Evolutionary conservation across 2,888 invertebrate species (phyloP).

Genomic region (Mallateleia sp.): DNA sequence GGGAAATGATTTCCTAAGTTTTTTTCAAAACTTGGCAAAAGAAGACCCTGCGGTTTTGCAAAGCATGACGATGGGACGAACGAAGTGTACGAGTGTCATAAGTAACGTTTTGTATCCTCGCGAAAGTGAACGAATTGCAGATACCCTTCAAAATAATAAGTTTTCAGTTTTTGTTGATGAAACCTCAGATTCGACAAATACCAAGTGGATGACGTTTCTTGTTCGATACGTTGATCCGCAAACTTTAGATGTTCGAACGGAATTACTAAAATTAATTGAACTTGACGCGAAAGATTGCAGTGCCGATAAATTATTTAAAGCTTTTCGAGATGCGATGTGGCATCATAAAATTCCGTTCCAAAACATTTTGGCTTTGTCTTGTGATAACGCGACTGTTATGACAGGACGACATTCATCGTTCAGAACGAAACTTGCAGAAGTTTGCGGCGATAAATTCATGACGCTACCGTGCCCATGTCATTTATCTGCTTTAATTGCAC

Average conservation of each 20-base stretch:
- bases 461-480: slow-evolving; percentile 37
- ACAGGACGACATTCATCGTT: slow-evolving; percentile 49
- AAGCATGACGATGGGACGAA: not conserved
- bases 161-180: slow-evolving; percentile 57
- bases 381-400: slow-evolving; percentile 50
- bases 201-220: slow-evolving; percentile 49
- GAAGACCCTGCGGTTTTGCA: not conserved
- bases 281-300: slow-evolving; percentile 33
- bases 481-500: slow-evolving; percentile 64
- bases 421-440: slow-evolving; percentile 38
- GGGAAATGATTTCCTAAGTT: too few relatives aligned
- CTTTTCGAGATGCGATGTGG: slow-evolving; percentile 47
- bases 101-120: slow-evolving; percentile 14
- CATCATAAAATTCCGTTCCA: slow-evolving; percentile 60
- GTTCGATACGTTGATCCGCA: slow-evolving; percentile 38
- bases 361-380: slow-evolving; percentile 66
- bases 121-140: slow-evolving; percentile 8
- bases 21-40: too few relatives aligned
- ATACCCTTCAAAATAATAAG: slow-evolving; percentile 28
- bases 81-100: not conserved
- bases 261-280: slow-evolving; percentile 33
- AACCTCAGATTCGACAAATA: slow-evolving; percentile 21
- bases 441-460: not conserved
- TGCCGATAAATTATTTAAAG: slow-evolving; percentile 44
- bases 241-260: not conserved